A percentile compares a stretch with the other conserved stretches of the same genome.
phyloP scores from a whole-genome alignment of 2,797 vertebrate genomes.

The Pseudochirops cupreus region DNA sequence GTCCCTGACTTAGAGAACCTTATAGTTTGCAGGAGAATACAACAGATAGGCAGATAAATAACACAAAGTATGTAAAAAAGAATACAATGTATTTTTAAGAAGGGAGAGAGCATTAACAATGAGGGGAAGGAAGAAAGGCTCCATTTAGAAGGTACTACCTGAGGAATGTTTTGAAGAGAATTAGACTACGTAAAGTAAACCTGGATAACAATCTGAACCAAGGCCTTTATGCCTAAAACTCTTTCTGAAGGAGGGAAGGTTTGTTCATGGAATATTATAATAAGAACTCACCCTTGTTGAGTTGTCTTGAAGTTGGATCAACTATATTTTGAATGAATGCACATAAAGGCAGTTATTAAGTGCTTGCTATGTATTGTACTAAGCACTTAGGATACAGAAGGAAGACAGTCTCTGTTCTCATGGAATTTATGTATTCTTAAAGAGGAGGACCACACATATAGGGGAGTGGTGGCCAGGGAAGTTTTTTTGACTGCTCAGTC shows the following conservation, averaged over 20 bases:
- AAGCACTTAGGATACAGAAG: neutral
- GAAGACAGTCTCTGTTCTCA: neutral
- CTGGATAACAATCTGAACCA: neutral
- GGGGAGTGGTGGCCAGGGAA: neutral
- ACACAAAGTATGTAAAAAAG: neutral
- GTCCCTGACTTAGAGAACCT: neutral
- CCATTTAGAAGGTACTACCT: neutral
- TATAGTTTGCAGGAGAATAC: neutral
- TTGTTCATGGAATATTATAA: neutral
- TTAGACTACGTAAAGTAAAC: neutral
- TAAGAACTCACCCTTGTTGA: neutral
- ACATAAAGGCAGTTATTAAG: neutral
- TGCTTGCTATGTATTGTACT: neutral
- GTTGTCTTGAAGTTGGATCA: neutral
- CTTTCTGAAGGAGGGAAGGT: neutral
- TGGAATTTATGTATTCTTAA: neutral
- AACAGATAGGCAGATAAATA: neutral
- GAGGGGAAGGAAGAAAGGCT: neutral
- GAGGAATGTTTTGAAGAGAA: neutral
- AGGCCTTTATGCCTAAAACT: neutral
- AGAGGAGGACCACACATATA: neutral
- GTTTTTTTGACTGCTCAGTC: neutral
- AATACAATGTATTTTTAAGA: neutral
- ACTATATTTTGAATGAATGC: neutral
- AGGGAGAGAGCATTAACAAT: neutral